A percentile compares a stretch with the other conserved stretches of the same genome.
Evolutionary conservation across 92 coral and sea anemone genomes (phyloP).

Genomic region (Blastomussa wellsi): DNA sequence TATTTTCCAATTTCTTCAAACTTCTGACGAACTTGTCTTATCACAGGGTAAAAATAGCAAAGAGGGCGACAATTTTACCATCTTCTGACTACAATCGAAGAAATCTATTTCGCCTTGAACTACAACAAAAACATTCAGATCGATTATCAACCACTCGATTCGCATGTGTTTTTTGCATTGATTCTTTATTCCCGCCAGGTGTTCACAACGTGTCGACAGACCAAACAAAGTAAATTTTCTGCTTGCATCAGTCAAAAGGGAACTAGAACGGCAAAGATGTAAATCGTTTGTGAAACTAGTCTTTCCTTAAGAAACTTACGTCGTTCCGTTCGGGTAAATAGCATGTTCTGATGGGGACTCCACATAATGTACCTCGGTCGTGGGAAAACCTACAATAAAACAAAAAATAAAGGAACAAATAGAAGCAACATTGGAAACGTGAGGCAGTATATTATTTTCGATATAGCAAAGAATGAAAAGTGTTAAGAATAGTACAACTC

Average conservation of each 20-base stretch:
- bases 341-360: slow-evolving; percentile 87
- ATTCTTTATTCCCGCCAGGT: slow-evolving; percentile 78
- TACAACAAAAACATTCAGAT: neutral
- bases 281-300: neutral
- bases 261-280: neutral
- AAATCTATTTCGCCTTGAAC: slow-evolving; percentile 7
- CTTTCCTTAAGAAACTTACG: slow-evolving; percentile 64
- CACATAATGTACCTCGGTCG: slow-evolving; percentile 93
- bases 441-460: neutral
- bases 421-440: neutral
- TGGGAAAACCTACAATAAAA: slow-evolving; percentile 77
- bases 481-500: neutral
- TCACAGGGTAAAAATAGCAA: neutral
- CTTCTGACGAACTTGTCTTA: slow-evolving; percentile 1
- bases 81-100: neutral
- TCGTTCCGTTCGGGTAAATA: slow-evolving; percentile 85
- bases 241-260: slow-evolving; percentile 1
- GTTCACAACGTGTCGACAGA: slow-evolving; percentile 80
- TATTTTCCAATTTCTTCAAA: slow-evolving; percentile 10
- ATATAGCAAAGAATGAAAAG: neutral
- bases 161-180: slow-evolving; percentile 65
- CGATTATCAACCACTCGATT: slow-evolving; percentile 44
- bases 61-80: neutral
- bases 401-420: slow-evolving; percentile 4
- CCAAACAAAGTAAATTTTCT: slow-evolving; percentile 58